Evolutionary conservation across 1,140 invertebrate genomes (phyloP).

Genomic region (Drosophila hydei): DNA sequence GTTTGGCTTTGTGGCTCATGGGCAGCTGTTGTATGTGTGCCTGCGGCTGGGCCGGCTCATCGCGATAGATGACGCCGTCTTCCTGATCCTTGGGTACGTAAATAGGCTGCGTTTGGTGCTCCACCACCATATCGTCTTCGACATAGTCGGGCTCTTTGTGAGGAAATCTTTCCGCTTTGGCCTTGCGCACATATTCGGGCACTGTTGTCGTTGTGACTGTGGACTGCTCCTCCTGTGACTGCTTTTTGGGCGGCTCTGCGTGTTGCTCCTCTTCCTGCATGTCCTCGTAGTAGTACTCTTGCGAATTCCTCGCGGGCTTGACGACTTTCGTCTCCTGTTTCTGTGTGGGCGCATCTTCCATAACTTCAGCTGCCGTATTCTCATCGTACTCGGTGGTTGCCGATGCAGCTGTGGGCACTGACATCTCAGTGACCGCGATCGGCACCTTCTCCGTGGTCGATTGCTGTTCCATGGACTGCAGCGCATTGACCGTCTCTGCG

Average conservation of each 20-base stretch:
- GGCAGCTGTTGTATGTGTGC: conserved; percentile 57
- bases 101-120: conserved; percentile 32
- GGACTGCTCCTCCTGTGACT: conserved; percentile 5
- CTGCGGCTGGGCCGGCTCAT: conserved; percentile 51
- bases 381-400: conserved; percentile 38
- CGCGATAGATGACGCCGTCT: conserved; percentile 39
- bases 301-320: conserved; percentile 16
- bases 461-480: conserved; percentile 26
- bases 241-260: conserved; percentile 1
- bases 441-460: conserved; percentile 31
- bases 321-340: conserved; percentile 40
- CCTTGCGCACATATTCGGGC: conserved; percentile 75
- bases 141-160: conserved; percentile 50
- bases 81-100: conserved; percentile 25
- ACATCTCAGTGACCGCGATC: conserved; percentile 19
- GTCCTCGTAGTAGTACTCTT: conserved; percentile 61
- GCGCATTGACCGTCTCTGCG: conserved; percentile 26
- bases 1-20: conserved; percentile 25
- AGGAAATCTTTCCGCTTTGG: conserved; percentile 63
- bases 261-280: conserved; percentile 41
- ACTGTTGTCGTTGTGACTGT: conserved; percentile 46
- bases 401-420: conserved; percentile 18
- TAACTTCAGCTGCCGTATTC: conserved; percentile 46
- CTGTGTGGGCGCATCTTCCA: conserved; percentile 54
- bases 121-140: conserved; percentile 41